A percentile compares a stretch with the other conserved stretches of the same genome.
phyloP scores from a whole-genome alignment of 2,888 invertebrate species.

The Anaspis maculata region DNA sequence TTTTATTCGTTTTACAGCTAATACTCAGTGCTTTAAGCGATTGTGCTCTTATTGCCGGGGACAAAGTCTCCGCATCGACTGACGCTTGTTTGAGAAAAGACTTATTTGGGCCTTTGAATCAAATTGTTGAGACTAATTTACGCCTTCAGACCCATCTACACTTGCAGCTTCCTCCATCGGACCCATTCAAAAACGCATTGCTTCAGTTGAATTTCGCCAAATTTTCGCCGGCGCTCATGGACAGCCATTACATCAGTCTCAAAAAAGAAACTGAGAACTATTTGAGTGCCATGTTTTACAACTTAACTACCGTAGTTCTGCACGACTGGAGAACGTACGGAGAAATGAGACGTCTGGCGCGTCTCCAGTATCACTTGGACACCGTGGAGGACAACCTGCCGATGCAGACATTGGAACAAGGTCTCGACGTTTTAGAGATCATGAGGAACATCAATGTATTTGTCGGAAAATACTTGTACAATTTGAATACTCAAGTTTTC shows the following conservation, averaged over 20 bases:
- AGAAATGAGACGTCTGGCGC: slow-evolving; percentile 90
- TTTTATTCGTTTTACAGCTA: slow-evolving; percentile 26
- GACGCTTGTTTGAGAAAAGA: slow-evolving; percentile 47
- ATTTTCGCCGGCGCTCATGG: slow-evolving; percentile 32
- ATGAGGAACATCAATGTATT: slow-evolving; percentile 95
- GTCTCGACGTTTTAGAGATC: slow-evolving; percentile 91
- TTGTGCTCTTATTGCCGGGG: slow-evolving; percentile 23
- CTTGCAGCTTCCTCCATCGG: slow-evolving; percentile 61
- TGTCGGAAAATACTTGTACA: slow-evolving; percentile 88
- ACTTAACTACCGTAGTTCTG: slow-evolving; percentile 91
- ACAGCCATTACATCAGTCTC: slow-evolving; percentile 36
- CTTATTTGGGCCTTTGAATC: slow-evolving; percentile 65
- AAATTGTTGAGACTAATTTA: slow-evolving; percentile 85
- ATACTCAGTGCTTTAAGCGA: slow-evolving; percentile 35
- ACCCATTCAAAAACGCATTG: slow-evolving; percentile 35
- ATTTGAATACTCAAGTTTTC: slow-evolving; percentile 93
- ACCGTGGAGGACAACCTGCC: slow-evolving; percentile 91
- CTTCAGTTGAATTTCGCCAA: slow-evolving; percentile 33
- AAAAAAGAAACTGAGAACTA: slow-evolving; percentile 69
- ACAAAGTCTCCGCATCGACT: slow-evolving; percentile 38
- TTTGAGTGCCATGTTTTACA: slow-evolving; percentile 91
- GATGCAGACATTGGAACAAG: slow-evolving; percentile 94
- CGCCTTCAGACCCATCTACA: slow-evolving; percentile 89
- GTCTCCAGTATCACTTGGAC: slow-evolving; percentile 68
- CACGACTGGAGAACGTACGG: slow-evolving; percentile 98